Conservation (phyloP, 2,113 vertebrate species). For the Brachyhypopomus occidentalis region DNA sequence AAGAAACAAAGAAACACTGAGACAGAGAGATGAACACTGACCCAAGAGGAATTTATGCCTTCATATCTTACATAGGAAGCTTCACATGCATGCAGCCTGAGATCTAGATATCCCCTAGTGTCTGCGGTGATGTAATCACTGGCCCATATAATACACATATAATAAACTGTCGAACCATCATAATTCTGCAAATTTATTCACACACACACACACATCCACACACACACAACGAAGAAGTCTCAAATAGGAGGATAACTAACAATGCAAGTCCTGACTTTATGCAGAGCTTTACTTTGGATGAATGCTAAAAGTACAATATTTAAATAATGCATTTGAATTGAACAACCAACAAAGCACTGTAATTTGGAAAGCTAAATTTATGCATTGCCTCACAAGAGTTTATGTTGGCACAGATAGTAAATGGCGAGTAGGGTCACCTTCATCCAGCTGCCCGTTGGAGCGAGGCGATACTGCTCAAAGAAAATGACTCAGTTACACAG, state of each 20-base stretch:
- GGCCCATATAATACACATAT: constrained; percentile 45
- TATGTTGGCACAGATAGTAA: background rate
- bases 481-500: constrained; percentile 31
- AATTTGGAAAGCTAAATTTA: constrained; percentile 23
- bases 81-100: constrained; percentile 6
- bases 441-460: constrained; percentile 5
- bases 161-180: constrained; percentile 57
- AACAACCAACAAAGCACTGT: background rate
- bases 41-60: too few relatives aligned
- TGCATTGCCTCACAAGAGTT: background rate
- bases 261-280: background rate
- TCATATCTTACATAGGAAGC: background rate
- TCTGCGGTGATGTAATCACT: constrained; percentile 29
- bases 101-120: constrained; percentile 24
- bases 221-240: background rate
- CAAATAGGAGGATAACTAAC: background rate
- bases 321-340: background rate
- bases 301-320: background rate
- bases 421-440: constrained; percentile 36
- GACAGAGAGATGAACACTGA: too few relatives aligned
- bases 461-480: background rate
- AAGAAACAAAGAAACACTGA: too few relatives aligned
- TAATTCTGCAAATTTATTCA: background rate
- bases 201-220: too few relatives aligned
- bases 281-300: background rate